Evolutionary conservation across 2,888 invertebrate species (phyloP), one percentile per base, ranked within the genome.

Genomic region (Nyleta sp.): DNA sequence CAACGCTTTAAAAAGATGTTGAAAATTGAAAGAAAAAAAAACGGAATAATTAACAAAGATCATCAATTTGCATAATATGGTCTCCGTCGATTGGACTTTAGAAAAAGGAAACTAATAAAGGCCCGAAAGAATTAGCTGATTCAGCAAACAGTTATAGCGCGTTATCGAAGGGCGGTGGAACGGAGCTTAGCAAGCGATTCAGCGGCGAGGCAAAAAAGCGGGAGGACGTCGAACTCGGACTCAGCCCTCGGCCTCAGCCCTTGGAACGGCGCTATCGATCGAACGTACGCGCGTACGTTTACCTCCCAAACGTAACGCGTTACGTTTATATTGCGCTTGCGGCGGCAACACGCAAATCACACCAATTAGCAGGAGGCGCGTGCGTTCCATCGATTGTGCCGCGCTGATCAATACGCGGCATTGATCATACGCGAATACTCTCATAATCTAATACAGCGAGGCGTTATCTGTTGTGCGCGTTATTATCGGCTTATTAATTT

Each of bases 331-430:
- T 71, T 70, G 67, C 79, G 72, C 68, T 72, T 67, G 71, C 72
- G 65, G 65, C 52, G 71, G 64, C 67, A 67, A 55, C 71, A 71
- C 79, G 75, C 79, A 79, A 79, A 79, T 79, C 75, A 67, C 52
- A 35, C 72, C 75, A 75, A 75, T 79, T 75, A 75, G 57, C 28
- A 46, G 24, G 59, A 55, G 65, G 60, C 71, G 72, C 64, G 64
- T 50, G 64, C 55, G 64, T 72, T 72, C 42, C 72, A 67, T 67
- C 60, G 74, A 74, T 74, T 60, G 53, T n/a, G 48, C 46, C 44
- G 10, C 10, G 15, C 55, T 50, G 50, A 64, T 73, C 71, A 60
- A 71, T 71, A 71, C 44, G 18, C 15, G 10, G 35, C 60, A 60
- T 60, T 40, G 71, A 71, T 71, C 53, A 50, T 33, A 53, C 33